Evolutionary conservation across 2,888 invertebrate genomes (phyloP).

Genomic region (Drosophila maculinotata): DNA sequence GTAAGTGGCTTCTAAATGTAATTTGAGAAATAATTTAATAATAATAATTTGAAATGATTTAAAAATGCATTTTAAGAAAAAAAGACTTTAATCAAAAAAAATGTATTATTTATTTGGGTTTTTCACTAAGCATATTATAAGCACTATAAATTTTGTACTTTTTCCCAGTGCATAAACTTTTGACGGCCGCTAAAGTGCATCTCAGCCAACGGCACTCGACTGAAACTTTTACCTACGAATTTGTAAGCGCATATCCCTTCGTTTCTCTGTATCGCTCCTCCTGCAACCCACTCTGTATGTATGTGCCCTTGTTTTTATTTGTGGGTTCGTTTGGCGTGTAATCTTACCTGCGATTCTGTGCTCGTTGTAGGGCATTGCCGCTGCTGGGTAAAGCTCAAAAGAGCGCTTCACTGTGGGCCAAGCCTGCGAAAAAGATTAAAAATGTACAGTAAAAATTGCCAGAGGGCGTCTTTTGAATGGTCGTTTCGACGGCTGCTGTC

Average conservation of each 20-base stretch:
- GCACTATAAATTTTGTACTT: no score
- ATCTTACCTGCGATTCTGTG: conserved; percentile 84
- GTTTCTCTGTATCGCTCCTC: not conserved
- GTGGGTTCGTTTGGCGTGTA: conserved; percentile 5
- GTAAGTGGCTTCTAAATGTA: no score
- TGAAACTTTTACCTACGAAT: conserved; percentile 55
- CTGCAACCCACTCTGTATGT: not conserved
- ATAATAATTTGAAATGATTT: no score
- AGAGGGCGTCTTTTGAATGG: conserved; percentile 14
- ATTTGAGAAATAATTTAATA: no score
- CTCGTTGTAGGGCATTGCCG: conserved; percentile 74
- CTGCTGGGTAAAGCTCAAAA: conserved; percentile 80
- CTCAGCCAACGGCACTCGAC: conserved; percentile 56
- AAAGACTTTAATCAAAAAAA: no score
- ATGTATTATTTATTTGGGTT: no score
- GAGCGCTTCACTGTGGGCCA: conserved; percentile 84
- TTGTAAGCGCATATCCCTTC: conserved; percentile 18
- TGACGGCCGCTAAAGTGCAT: conserved; percentile 63
- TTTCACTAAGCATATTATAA: no score
- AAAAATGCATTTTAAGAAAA: no score
- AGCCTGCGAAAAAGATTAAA: conserved; percentile 74
- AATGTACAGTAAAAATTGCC: conserved; percentile 31
- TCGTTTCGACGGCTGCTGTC: conserved; percentile 25
- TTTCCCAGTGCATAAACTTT: conserved; percentile 46
- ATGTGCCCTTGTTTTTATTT: conserved; percentile 2